These are phyloP conservation scores for Macrotus californicus DNA, from an alignment of 2,113 vertebrate species.

Conservation along the genomic window DNA sequence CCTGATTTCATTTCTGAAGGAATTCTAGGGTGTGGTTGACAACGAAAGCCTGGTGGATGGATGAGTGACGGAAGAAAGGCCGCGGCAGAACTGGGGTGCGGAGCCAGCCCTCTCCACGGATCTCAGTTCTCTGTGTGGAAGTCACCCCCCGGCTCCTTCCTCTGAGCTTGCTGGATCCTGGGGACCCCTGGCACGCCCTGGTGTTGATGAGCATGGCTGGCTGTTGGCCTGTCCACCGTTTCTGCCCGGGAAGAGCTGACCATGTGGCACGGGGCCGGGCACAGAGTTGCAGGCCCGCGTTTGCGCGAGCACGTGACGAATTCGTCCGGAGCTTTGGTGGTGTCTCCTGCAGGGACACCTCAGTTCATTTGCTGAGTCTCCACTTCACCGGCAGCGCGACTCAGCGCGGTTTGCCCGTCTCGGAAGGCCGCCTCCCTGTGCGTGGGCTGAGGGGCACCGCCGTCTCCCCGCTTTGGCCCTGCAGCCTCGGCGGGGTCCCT, in stretches of 20 bases:
- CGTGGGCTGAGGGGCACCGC: not conserved
- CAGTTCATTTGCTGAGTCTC: fast-evolving
- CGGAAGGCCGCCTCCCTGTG: no score
- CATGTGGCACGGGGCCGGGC: fast-evolving
- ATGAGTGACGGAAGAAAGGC: no score
- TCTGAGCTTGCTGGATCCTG: fast-evolving
- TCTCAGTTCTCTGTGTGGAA: fast-evolving
- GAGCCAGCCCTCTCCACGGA: not conserved
- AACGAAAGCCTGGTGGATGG: not conserved
- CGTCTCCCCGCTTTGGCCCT: fast-evolving
- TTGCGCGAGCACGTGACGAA: fast-evolving
- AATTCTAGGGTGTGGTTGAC: fast-evolving
- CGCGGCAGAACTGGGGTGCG: fast-evolving
- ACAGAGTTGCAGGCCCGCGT: fast-evolving
- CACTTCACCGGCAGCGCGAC: not conserved
- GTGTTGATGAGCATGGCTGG: fast-evolving
- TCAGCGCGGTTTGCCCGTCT: no score
- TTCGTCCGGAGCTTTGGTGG: fast-evolving
- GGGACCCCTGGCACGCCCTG: fast-evolving
- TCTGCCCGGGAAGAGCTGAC: not conserved
- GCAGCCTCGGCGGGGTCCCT: no score
- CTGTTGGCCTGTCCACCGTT: fast-evolving
- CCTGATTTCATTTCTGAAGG: not conserved
- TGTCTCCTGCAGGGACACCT: fast-evolving
- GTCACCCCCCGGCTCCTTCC: fast-evolving